Evolutionary conservation across 2,113 vertebrate species (phyloP).

Genomic region (Lepidiolamprologus cunningtoni): DNA sequence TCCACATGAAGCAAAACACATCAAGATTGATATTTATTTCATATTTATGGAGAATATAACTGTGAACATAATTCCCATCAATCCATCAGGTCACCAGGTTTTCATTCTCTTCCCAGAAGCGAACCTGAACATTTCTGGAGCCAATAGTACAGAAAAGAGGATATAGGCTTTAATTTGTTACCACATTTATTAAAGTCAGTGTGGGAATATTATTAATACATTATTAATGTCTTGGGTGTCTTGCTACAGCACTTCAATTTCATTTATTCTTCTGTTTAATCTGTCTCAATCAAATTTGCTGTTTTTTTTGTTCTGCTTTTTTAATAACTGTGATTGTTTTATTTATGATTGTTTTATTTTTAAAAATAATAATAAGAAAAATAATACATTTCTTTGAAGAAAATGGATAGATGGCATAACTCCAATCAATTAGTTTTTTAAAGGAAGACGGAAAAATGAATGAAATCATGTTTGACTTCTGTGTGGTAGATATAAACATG

Average conservation of each 20-base stretch:
- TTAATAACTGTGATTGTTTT: neutral
- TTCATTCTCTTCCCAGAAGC: neutral
- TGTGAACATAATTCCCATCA: neutral
- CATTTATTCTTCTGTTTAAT: neutral
- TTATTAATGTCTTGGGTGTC: neutral
- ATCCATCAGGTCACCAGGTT: neutral
- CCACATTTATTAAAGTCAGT: neutral
- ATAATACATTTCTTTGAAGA: neutral
- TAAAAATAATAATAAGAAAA: rapidly evolving
- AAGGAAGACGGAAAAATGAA: neutral
- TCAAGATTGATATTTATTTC: neutral
- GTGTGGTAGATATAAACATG: neutral
- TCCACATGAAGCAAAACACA: neutral
- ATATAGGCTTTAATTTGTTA: neutral
- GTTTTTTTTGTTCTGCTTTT: neutral
- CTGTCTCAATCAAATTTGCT: neutral
- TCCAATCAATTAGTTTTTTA: neutral
- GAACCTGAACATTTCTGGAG: neutral
- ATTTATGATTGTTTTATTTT: neutral
- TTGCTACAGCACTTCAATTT: neutral
- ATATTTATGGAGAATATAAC: neutral
- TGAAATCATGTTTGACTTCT: neutral
- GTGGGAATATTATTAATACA: neutral
- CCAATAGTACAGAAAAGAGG: neutral
- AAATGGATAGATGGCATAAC: neutral